phyloP scores from a whole-genome alignment of 1,140 invertebrate species.

The Drosophila mauritiana region DNA sequence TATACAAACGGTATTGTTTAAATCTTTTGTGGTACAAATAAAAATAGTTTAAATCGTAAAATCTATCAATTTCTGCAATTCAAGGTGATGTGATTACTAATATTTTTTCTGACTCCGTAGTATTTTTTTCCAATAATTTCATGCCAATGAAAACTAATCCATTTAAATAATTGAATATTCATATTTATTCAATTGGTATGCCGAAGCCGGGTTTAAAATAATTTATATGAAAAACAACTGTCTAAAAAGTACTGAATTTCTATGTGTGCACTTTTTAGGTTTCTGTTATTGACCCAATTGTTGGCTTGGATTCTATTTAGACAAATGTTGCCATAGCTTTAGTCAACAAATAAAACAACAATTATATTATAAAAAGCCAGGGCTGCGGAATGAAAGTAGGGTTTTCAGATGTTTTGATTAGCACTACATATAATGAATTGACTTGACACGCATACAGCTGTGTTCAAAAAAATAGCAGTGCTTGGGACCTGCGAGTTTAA shows the following conservation, averaged over 20 bases:
- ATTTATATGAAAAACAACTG: not conserved
- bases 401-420: not conserved
- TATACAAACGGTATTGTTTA: not conserved
- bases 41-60: too few species aligned
- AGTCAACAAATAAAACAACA: conserved; percentile 17
- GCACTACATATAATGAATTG: not conserved
- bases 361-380: conserved; percentile 2
- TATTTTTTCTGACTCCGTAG: not conserved
- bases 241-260: not conserved
- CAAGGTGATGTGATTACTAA: too few species aligned
- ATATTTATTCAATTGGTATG: not conserved
- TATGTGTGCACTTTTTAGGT: not conserved
- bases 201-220: not conserved
- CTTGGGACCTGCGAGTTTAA: too few species aligned
- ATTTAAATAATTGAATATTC: not conserved
- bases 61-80: too few species aligned
- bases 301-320: conserved; percentile 33
- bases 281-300: conserved; percentile 53
- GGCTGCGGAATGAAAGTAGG: not conserved
- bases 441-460: not conserved
- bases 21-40: not conserved
- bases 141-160: not conserved
- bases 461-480: too few species aligned
- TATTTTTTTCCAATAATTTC: not conserved
- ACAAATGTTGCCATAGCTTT: conserved; percentile 31